Percentiles rank a stretch among this genome's conserved stretches.
These are phyloP conservation scores for Acronicta aceris DNA, from an alignment of 2,888 invertebrate species.

Conservation along the genomic window DNA sequence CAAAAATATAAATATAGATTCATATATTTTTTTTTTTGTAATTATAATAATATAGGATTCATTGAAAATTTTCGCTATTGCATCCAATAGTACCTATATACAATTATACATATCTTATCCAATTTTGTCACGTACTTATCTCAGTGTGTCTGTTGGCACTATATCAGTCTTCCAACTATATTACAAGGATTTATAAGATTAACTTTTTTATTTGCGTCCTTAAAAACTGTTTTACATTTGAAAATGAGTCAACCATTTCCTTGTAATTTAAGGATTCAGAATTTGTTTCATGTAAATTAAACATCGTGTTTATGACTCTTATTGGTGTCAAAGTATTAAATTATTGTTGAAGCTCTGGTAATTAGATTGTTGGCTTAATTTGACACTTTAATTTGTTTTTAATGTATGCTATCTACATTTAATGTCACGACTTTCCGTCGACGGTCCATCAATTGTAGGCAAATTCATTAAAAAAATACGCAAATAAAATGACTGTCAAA, in stretches of 20 bases:
- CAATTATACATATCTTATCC: slow-evolving; percentile 20
- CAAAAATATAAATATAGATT: too few species aligned
- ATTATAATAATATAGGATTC: too few species aligned
- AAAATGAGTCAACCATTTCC: slow-evolving; percentile 4
- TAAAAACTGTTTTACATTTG: not conserved
- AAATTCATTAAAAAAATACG: too few species aligned
- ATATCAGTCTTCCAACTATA: slow-evolving; percentile 9
- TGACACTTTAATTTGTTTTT: too few species aligned
- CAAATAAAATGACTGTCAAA: too few species aligned
- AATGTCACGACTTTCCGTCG: too few species aligned
- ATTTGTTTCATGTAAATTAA: not conserved
- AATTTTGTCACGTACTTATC: not conserved
- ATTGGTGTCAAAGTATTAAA: not conserved
- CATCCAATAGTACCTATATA: slow-evolving; percentile 10
- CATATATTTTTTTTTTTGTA: too few species aligned
- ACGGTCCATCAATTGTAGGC: too few species aligned
- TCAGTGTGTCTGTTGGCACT: slow-evolving; percentile 9
- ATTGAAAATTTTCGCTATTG: not conserved
- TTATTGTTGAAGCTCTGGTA: not conserved
- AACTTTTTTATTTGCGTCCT: slow-evolving; percentile 8
- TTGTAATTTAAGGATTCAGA: slow-evolving; percentile 3
- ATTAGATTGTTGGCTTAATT: not conserved
- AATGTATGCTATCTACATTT: too few species aligned
- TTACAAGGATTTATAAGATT: slow-evolving; percentile 14
- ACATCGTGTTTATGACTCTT: not conserved